Evolutionary conservation across 2,797 vertebrate genomes (phyloP), one percentile per base, ranked within the genome.

Genomic region (Channa striata): DNA sequence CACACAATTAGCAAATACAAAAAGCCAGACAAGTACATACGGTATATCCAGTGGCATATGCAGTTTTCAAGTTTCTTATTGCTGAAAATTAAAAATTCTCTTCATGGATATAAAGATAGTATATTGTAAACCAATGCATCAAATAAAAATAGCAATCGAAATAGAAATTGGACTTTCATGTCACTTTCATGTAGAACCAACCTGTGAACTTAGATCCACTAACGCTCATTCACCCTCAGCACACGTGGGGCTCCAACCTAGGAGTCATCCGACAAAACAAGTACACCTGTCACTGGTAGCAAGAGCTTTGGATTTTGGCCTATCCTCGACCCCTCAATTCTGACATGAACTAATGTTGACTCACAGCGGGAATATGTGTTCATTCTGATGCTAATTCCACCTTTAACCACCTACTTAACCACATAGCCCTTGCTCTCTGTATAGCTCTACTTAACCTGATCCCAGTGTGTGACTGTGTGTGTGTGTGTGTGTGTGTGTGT

Each of bases 331-430:
- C 83, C 78, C 77, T 83, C 80, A 73, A 68, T 87, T 90, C 85
- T 90, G 87, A 87, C 80, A 88, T 87, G 80, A 90, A 91, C 88
- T 91, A 93, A 93, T 93, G 92, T 93, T 93, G 93, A 92, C 90
- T 93, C 88, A 90, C 79, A 77, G 86, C 84, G 81, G 87, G 89
- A 93, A 91, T 91, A 92, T 93, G 84, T 62, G 74, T 68, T 82
- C 79, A 91, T 94, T 94, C 84, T 92, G 76, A 94, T 94, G 94
- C 88, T 89, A 94, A 94, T 93, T 49, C 53, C 0, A 71, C 83
- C 87, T 90, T 93, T 90, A 91, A 87, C 87, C 90, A 91, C 79
- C 89, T 93, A 90, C 90, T 92, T 92, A 92, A 88, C 86, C 85
- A 85, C 86, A 83, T 64, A 82, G 82, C 79, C 82, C 83, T 76